Base-by-base conservation (phyloP, 35 echinoderm and acorn worm genomes). In the Ophiothrix spiculata region DNA sequence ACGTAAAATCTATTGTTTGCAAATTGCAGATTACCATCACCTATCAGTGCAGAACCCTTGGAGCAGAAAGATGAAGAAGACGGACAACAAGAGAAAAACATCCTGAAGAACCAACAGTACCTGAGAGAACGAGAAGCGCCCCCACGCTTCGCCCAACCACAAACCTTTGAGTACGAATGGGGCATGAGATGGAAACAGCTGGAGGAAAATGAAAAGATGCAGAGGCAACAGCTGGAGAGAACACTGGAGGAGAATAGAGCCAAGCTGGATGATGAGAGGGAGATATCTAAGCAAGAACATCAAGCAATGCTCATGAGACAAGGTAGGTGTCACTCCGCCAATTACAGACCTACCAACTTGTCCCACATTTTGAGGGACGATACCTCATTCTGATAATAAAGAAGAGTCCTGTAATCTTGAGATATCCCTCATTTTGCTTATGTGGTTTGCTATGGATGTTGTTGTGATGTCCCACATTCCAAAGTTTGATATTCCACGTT, bases 61-160 rank as follows among this genome's bases (percentile, higher is more conserved):
- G 96, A 99, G 69, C 96, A 99, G 76, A 94, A 86, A 74, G 92
- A 99, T 80, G 96, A 99, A 81, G 96, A 99, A 83, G 96, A 99
- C 90, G 96, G 96, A 17, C 79, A 91, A 25, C 91, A 89, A 86
- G 96, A 99, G 64, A 94, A 93, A 40, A 94, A 99, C 64, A 77
- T 99, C 28, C 86, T 54, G n/a, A 99, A 99, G 63, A 94, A 88
- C 39, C 76, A 42, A 45, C 31, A 76, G 11, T 99, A 86, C 39
- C 86, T 94, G 29, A 81, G 86, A 69, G 96, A 99, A 56, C 88
- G 96, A 81, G 96, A 99, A 60, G 80, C 73, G 31, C 81, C 83
- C 31, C 96, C 96, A 79, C 76, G 96, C 56, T 99, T 99, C 81
- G 96, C 96, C 33, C 75, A 77, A 28, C 85, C 92, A 35, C 87